Conservation (phyloP, 1,140 invertebrate species). For the Cydia pomonella region DNA sequence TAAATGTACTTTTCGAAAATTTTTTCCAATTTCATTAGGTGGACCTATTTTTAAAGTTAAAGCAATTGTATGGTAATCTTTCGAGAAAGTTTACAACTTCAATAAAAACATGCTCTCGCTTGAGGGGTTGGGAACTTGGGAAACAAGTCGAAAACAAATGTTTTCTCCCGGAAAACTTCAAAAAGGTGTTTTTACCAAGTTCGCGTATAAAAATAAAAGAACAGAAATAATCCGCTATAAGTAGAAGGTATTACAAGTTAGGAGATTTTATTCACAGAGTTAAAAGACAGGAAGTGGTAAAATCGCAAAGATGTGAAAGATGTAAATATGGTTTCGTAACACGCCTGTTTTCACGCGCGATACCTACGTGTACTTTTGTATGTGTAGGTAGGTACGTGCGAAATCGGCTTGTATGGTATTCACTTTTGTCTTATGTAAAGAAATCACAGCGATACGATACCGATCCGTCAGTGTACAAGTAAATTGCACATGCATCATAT, state of each 20-base stretch:
- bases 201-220: background rate
- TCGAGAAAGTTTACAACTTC: background rate
- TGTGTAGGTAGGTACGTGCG: too few species aligned
- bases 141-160: slow-evolving; percentile 9
- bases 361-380: too few species aligned
- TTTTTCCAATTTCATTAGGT: background rate
- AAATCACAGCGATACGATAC: too few species aligned
- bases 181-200: background rate
- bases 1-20: background rate
- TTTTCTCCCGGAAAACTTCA: background rate
- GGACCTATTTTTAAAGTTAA: slow-evolving; percentile 8
- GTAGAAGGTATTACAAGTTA: background rate
- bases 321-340: too few species aligned
- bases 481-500: too few species aligned
- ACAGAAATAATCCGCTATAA: background rate
- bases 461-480: too few species aligned
- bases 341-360: too few species aligned
- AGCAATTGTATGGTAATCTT: slow-evolving; percentile 9
- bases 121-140: background rate
- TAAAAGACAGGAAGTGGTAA: too few species aligned
- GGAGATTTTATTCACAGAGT: too few species aligned
- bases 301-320: too few species aligned
- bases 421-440: too few species aligned
- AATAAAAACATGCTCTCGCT: background rate
- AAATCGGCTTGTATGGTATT: too few species aligned